phyloP scores from a whole-genome alignment of 2,113 vertebrate species.

The Sceloporus undulatus region DNA sequence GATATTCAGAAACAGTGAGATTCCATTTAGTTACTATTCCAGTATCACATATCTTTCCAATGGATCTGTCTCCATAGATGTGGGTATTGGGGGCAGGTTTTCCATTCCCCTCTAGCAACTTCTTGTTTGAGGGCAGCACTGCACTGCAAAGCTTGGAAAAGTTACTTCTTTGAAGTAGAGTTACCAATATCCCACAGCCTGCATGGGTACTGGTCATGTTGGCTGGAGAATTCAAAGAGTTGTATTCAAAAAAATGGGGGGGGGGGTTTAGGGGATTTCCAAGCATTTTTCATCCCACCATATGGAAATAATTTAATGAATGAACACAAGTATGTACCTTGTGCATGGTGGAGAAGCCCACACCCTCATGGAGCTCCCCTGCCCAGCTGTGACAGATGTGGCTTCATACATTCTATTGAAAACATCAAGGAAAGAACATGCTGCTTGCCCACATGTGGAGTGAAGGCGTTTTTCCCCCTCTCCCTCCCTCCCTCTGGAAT shows the following conservation, averaged over 20 bases:
- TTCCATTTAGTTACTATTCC: too few relatives aligned
- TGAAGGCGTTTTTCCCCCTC: background rate
- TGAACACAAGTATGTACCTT: background rate
- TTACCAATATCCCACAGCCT: too few relatives aligned
- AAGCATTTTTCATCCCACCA: background rate
- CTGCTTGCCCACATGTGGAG: too few relatives aligned
- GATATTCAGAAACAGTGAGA: background rate
- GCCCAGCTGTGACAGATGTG: background rate
- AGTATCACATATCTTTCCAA: background rate
- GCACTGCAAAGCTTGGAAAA: too few relatives aligned
- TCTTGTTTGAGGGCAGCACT: too few relatives aligned
- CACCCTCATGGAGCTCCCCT: background rate
- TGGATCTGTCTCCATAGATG: background rate
- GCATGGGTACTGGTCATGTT: too few relatives aligned
- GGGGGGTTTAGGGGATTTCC: too few relatives aligned
- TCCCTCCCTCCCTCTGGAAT: background rate
- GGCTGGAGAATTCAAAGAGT: too few relatives aligned
- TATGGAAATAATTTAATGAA: background rate
- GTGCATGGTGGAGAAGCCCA: background rate
- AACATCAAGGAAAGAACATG: background rate
- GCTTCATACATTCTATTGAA: background rate
- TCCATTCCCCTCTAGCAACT: background rate
- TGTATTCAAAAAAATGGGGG: too few relatives aligned
- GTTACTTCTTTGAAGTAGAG: too few relatives aligned
- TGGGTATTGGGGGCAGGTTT: background rate